Base-by-base conservation (phyloP, 1,140 invertebrate species). In the Plectrocnemia conspersa region DNA sequence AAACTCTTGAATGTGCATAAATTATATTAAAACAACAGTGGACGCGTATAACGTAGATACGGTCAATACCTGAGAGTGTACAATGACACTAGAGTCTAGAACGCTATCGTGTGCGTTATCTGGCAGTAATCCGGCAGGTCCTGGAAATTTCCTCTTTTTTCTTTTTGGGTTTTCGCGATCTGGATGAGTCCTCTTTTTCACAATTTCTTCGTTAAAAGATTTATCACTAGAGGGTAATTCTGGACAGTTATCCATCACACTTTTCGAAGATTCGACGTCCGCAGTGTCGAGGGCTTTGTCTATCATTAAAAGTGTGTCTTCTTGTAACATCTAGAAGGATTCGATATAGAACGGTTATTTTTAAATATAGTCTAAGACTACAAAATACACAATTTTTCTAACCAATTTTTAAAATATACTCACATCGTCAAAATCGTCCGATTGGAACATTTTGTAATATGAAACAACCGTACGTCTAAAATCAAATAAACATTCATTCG, bases 101-200 rank as follows among this genome's bases (percentile, higher is more conserved):
- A n/a, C n/a, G n/a, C n/a, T n/a, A n/a, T 44, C 38, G 13, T 21
- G 46, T 9, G 18, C 22, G 27, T 24, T 29, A 48, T 61, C 54
- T n/a, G 49, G 49, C 19, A 61, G 35, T 15, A 61, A 29, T 10
- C 59, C 59, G 1, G 59, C 59, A 40, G 59, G 59, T 9, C 59
- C 59, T 10, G 59, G 59, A 54, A 61, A 61, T 46, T 61, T 61
- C 50, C 54, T 54, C 54, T 61, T 61, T 33, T 45, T 53, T 45
- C 21, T 56, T 38, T 38, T 49, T 23, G 9, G 49, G 36, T 32
- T 11, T 13, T 46, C n/a, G 23, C 2, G 11, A 11, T 22, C 16
- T 21, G n/a, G 19, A 11, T 36, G 13, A 22, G 18, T 2, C 13
- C 16, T 22, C 3, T 35, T 29, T 35, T 50, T n/a, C n/a, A n/a